Evolutionary conservation across 2,888 invertebrate genomes (phyloP).

Genomic region (Perdita meconis): DNA sequence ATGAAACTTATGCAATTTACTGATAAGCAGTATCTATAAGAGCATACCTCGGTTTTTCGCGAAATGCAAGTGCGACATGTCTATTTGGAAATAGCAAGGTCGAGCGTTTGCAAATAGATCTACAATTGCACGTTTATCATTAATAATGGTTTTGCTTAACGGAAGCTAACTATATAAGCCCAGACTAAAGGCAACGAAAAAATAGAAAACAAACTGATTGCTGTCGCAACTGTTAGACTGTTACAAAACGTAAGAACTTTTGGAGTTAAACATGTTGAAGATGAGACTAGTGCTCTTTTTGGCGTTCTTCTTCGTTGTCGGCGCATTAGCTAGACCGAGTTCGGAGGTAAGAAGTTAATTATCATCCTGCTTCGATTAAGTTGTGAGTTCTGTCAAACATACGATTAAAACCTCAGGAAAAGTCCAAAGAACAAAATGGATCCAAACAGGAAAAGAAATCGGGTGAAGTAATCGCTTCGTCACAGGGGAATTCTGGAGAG

Average conservation of each 20-base stretch:
- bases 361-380: no score
- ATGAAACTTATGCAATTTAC: not conserved
- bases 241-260: no score
- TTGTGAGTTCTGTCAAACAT: no score
- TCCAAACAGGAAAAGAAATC: no score
- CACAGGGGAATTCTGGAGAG: no score
- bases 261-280: no score
- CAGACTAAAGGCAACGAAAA: not conserved
- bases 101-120: not conserved
- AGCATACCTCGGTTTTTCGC: not conserved
- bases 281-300: not conserved
- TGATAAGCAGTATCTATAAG: not conserved
- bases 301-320: not conserved
- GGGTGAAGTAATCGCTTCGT: no score
- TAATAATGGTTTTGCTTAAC: not conserved
- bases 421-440: no score
- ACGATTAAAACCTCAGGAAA: no score
- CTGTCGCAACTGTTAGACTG: no score
- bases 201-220: no score
- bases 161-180: constrained; percentile 9
- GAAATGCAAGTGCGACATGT: not conserved
- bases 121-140: constrained; percentile 15
- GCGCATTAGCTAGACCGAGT: not conserved
- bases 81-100: constrained; percentile 2
- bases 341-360: not conserved